Evolutionary conservation across 2,113 vertebrate genomes (phyloP).

Genomic region (Catharus minimus): DNA sequence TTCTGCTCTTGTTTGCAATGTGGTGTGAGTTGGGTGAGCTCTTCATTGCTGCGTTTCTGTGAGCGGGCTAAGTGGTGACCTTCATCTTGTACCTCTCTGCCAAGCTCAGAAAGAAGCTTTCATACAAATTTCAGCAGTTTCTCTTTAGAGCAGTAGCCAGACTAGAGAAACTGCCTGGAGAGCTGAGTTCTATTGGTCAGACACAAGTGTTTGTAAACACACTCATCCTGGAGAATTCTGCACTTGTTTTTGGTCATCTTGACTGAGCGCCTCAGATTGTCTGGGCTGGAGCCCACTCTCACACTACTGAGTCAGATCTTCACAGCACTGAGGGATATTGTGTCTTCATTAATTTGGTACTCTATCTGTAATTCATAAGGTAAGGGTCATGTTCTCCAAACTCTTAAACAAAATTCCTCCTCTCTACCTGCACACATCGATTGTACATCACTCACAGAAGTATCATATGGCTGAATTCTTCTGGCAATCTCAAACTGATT

Average conservation of each 20-base stretch:
- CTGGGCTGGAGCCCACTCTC: neutral
- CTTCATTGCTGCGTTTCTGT: neutral
- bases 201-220: constrained; percentile 4
- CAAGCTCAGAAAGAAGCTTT: neutral
- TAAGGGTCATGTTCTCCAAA: neutral
- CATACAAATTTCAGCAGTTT: constrained; percentile 22
- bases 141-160: constrained; percentile 6
- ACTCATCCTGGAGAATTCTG: neutral
- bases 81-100: neutral
- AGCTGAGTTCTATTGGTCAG: neutral
- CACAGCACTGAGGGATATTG: neutral
- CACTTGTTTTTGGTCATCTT: neutral
- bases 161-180: neutral
- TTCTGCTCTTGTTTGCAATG: neutral
- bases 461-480: neutral
- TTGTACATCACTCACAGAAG: neutral
- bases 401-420: neutral
- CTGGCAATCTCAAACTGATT: neutral
- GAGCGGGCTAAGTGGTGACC: neutral
- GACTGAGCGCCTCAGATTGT: neutral
- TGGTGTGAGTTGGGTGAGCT: neutral
- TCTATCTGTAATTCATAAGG: neutral
- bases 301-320: neutral
- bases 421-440: neutral
- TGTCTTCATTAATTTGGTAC: neutral